These are phyloP conservation scores for Sarcophaga carnaria DNA, from an alignment of 2,888 invertebrate genomes.

Conservation along the genomic window DNA sequence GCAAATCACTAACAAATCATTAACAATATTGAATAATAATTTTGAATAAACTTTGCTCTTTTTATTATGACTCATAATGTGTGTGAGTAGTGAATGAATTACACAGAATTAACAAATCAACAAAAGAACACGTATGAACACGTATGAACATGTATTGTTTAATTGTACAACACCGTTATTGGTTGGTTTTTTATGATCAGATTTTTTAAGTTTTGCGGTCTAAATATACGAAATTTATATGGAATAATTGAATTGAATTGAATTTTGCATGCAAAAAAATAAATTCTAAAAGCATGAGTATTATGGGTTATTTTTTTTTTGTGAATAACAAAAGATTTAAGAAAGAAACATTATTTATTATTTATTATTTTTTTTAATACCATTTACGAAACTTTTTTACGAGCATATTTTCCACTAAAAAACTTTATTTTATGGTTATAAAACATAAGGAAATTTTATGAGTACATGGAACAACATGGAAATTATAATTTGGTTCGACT, in stretches of 20 bases:
- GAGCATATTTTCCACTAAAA: too few relatives aligned
- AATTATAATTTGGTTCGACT: too few relatives aligned
- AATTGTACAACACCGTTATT: slow-evolving; percentile 22
- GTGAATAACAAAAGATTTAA: too few relatives aligned
- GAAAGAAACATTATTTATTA: too few relatives aligned
- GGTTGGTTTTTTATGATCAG: neutral
- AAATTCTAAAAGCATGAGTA: neutral
- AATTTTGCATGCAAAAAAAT: neutral
- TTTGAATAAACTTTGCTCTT: neutral
- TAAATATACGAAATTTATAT: slow-evolving; percentile 26
- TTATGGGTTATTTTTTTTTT: too few relatives aligned
- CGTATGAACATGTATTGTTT: too few relatives aligned
- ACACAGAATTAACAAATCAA: neutral
- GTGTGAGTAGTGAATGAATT: slow-evolving; percentile 1
- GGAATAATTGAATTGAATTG: neutral
- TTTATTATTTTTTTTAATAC: too few relatives aligned
- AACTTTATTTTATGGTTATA: too few relatives aligned
- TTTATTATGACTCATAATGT: slow-evolving; percentile 30
- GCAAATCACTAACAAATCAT: slow-evolving; percentile 5
- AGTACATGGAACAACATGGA: too few relatives aligned
- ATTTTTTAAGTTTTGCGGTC: slow-evolving; percentile 31
- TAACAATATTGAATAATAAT: neutral
- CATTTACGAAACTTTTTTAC: too few relatives aligned
- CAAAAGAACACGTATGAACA: slow-evolving; percentile 15
- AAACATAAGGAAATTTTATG: too few relatives aligned